phyloP scores from a whole-genome alignment of 2,797 vertebrate species.

The Cygnus olor region DNA sequence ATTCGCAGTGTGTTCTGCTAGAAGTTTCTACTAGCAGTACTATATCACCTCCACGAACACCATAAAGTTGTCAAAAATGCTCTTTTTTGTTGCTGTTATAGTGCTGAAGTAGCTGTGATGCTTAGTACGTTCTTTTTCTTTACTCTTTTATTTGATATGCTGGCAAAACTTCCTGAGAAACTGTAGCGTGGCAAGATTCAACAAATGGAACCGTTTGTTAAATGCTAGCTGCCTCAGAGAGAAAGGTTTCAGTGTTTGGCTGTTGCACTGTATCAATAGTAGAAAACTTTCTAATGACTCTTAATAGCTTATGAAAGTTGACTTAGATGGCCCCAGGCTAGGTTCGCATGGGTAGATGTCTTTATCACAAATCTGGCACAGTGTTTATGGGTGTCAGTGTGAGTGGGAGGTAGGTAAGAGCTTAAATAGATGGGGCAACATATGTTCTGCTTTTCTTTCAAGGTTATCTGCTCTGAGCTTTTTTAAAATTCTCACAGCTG shows the following conservation, averaged over 20 bases:
- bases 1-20: neutral
- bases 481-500: neutral
- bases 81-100: neutral
- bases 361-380: neutral
- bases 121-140: neutral
- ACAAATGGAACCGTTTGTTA: neutral
- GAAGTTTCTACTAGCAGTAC: neutral
- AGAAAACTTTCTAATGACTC: neutral
- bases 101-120: neutral
- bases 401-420: slow-evolving; percentile 46
- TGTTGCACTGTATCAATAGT: neutral
- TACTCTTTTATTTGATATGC: neutral
- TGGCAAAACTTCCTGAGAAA: neutral
- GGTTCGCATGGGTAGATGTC: neutral
- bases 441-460: slow-evolving; percentile 2
- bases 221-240: neutral
- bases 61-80: neutral
- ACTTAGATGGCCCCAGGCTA: slow-evolving; percentile 26
- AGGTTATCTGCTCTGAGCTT: neutral
- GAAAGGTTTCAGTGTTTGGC: neutral
- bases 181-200: neutral
- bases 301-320: slow-evolving; percentile 2
- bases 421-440: neutral
- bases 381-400: neutral
- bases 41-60: neutral